These are phyloP conservation scores for Dolomedes plantarius DNA, from an alignment of 2,888 invertebrate species.

Conservation along the genomic window DNA sequence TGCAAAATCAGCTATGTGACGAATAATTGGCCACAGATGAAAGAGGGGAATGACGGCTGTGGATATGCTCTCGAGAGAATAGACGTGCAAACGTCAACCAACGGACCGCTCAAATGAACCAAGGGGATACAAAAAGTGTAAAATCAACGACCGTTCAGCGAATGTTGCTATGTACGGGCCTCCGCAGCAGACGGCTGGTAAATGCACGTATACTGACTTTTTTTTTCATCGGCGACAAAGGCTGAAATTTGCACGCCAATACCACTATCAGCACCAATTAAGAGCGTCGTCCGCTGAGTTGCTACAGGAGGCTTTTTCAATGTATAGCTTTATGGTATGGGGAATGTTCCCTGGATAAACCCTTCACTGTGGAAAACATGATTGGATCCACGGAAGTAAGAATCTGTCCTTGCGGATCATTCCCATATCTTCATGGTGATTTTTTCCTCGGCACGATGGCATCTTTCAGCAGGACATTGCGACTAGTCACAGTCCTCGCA, in stretches of 20 bases:
- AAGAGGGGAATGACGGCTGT: slow-evolving; percentile 19
- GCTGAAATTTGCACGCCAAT: background rate
- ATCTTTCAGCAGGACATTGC: no score
- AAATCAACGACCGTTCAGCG: background rate
- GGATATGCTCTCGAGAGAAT: slow-evolving; percentile 15
- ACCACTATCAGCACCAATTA: no score
- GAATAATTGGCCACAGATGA: slow-evolving; percentile 18
- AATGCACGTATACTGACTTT: slow-evolving; percentile 5
- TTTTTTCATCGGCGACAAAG: slow-evolving; percentile 9
- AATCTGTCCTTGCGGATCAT: no score
- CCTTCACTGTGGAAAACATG: no score
- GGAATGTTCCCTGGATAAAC: no score
- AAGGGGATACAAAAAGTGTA: slow-evolving; percentile 13
- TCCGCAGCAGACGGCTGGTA: slow-evolving; percentile 2
- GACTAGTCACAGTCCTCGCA: no score
- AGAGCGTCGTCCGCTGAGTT: no score
- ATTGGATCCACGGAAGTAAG: no score
- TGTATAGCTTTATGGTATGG: no score
- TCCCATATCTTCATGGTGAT: no score
- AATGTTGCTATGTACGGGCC: slow-evolving; percentile 4
- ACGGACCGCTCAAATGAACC: slow-evolving; percentile 17
- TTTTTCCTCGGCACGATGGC: no score
- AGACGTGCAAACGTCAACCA: slow-evolving; percentile 18
- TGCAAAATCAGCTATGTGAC: background rate
- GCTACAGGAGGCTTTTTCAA: no score